Conservation (phyloP, 2,888 invertebrate species). For the Metellina segmentata region DNA sequence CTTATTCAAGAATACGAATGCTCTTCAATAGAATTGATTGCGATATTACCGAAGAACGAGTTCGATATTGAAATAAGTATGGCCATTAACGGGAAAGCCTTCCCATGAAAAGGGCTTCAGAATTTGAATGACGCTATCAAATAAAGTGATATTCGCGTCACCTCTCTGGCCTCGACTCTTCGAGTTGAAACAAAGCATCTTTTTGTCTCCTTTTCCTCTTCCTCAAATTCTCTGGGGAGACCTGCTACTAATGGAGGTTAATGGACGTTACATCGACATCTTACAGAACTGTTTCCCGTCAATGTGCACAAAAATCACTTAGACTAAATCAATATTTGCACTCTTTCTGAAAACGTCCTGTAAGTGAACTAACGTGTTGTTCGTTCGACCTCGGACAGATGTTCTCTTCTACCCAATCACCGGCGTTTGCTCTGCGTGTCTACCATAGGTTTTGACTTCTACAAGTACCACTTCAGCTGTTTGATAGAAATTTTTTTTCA, state of each 20-base stretch:
- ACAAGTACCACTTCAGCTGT: no score
- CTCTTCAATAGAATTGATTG: no score
- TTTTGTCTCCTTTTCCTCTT: slow-evolving; percentile 4
- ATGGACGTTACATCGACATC: slow-evolving; percentile 15
- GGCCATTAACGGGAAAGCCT: neutral
- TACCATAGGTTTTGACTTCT: no score
- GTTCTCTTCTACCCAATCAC: neutral
- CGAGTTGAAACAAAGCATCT: neutral
- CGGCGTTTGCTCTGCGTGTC: no score
- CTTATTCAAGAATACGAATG: no score
- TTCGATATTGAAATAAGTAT: no score
- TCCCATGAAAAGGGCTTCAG: neutral
- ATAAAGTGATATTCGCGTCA: slow-evolving; percentile 7
- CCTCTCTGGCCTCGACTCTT: neutral
- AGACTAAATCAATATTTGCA: slow-evolving; percentile 45
- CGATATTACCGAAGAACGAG: no score
- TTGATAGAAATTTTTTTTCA: no score
- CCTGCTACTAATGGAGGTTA: slow-evolving; percentile 42
- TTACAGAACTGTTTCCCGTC: neutral
- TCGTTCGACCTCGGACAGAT: neutral
- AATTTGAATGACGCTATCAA: neutral
- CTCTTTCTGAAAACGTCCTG: neutral
- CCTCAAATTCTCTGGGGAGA: neutral
- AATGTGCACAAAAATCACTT: slow-evolving; percentile 53
- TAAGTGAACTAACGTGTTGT: no score